A percentile compares a stretch with the other conserved stretches of the same genome.
phyloP scores from a whole-genome alignment of 2,113 vertebrate genomes.

The Anolis carolinensis region DNA sequence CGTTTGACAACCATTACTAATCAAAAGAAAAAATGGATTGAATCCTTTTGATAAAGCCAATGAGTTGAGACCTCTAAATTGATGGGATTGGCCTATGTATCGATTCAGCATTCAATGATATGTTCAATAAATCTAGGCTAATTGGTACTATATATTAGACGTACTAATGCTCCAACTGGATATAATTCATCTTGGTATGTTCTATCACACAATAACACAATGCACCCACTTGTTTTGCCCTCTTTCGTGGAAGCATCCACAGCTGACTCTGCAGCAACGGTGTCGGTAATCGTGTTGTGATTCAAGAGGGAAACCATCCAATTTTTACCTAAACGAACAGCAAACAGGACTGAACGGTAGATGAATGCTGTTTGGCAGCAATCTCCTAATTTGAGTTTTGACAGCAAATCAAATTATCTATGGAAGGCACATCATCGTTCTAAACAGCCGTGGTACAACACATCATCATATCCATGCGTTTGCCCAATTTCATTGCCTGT shows the following conservation, averaged over 20 bases:
- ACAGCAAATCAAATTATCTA: neutral
- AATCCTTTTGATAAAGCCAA: no score
- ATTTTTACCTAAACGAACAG: neutral
- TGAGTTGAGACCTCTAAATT: no score
- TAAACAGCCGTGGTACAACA: constrained; percentile 15
- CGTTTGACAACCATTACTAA: no score
- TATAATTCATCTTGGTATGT: no score
- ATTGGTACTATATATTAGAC: no score
- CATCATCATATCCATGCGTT: constrained; percentile 2
- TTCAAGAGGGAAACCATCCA: neutral
- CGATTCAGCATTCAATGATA: no score
- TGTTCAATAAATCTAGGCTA: no score
- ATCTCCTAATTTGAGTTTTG: neutral
- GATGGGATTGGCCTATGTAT: no score
- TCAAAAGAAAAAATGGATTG: no score
- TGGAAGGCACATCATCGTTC: constrained; percentile 14
- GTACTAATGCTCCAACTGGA: no score
- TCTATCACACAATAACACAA: no score
- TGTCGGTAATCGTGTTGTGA: neutral
- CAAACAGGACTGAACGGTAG: neutral
- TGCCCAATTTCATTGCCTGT: constrained; percentile 19
- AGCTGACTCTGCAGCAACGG: no score
- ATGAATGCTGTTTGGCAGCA: neutral
- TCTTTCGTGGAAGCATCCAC: neutral
- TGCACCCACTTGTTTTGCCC: neutral